Base-by-base conservation (phyloP, 2,113 vertebrate species). In the Aegithalos caudatus region DNA sequence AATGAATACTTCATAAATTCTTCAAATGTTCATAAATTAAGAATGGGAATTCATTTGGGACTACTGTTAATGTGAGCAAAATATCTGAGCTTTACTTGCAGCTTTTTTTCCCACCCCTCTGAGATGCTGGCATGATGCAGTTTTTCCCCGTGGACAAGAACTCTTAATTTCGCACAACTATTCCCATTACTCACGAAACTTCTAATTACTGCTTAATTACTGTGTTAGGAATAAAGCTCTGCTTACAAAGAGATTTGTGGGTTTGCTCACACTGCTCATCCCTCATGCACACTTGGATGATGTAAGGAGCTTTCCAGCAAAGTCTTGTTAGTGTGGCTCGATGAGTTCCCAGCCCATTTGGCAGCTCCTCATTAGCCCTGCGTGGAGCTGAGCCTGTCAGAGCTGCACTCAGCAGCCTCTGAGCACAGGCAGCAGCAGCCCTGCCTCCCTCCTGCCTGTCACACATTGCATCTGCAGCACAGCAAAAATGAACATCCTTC, bases 181-280 rank as follows among this genome's bases (percentile, higher is more conserved):
- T 78, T 95, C 79, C 78, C 77, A 78, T 91, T 89, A 81, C 74
- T 95, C 67, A 89, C 29, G 11, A 64, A 95, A 14, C 69, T 73
- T 90, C 81, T 90, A 96, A 97, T 97, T 97, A 95, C 90, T 72
- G 60, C 78, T 88, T 96, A 96, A 96, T 97, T 96, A 88, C 71
- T 81, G 37, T 3, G 22, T 51, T 66, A 64, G 40, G 78, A 95
- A 92, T 77, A 96, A 94, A 92, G 88, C 47, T 71, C 40, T 90
- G 42, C 45, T 88, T 81, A 86, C 51, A 61, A 96, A 97, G 81
- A 66, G 65, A 80, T 67, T 29, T 83, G 65, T 76, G 72, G 73
- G 18, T 94, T 92, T 90, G 45, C 73, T 95, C 56, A 47, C n/a
- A 35, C 33, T 67, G 35, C 67, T 89, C 37, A 80, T 82, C 18